Evolutionary conservation across 1,140 invertebrate genomes (phyloP).

Genomic region (Riptortus pedestris): DNA sequence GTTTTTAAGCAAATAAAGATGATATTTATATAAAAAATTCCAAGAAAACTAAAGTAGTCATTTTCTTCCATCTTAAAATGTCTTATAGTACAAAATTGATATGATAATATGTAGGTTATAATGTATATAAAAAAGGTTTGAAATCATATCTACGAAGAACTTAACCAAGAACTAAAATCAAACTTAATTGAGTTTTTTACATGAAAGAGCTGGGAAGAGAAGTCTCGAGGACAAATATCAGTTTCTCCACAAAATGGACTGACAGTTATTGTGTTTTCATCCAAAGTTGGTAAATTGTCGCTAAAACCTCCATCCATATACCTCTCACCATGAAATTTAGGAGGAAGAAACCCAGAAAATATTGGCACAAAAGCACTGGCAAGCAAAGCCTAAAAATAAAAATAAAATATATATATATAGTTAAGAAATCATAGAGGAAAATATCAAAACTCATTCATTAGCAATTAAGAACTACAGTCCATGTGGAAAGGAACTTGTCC

Average conservation of each 20-base stretch:
- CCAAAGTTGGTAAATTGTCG: slow-evolving; percentile 85
- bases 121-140: too few relatives aligned
- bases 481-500: too few relatives aligned
- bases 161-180: too few relatives aligned
- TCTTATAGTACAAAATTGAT: too few relatives aligned
- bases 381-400: slow-evolving; percentile 58
- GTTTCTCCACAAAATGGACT: slow-evolving; percentile 95
- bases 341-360: slow-evolving; percentile 89
- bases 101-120: too few relatives aligned
- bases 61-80: too few relatives aligned
- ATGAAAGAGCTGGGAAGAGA: slow-evolving; percentile 73
- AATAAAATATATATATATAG: background rate
- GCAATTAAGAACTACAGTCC: background rate
- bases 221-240: slow-evolving; percentile 93
- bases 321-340: slow-evolving; percentile 74
- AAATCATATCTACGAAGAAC: too few relatives aligned
- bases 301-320: slow-evolving; percentile 97
- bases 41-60: too few relatives aligned
- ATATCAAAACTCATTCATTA: background rate
- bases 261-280: slow-evolving; percentile 92
- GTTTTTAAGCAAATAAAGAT: too few relatives aligned
- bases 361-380: slow-evolving; percentile 92
- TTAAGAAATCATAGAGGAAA: background rate
- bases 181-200: too few relatives aligned
- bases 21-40: too few relatives aligned